Evolutionary conservation across 2,797 vertebrate genomes (phyloP), one percentile per base, ranked within the genome.

Genomic region (Odontamblyopus lacepedii): DNA sequence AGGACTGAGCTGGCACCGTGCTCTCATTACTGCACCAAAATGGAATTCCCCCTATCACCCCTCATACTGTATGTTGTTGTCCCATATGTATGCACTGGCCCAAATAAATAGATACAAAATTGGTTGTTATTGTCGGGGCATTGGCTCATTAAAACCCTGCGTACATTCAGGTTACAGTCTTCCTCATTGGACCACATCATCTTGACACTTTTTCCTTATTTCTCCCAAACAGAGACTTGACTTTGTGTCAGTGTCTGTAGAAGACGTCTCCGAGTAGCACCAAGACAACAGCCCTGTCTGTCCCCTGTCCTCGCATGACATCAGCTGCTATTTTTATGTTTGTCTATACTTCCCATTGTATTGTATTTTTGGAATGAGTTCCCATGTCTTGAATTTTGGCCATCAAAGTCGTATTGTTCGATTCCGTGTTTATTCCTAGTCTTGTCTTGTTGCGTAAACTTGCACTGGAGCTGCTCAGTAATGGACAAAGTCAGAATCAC

Each of bases 201-300:
- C 35, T 65, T 69, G 78, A 62, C 63, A 3, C 67, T 76, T 18
- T 83, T 68, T 27, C 30, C 69, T 84, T n/a, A 38, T 35, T 38
- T 68, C 70, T 75, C 75, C 63, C 61, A 18, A 67, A 82, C 76
- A 83, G 77, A 83, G 78, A 76, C 72, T 71, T 78, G 56, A 63
- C 62, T 67, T 73, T 72, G 75, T 70, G 76, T 72, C 73, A 48
- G 82, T 91, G 90, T 89, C 79, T 79, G 79, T 73, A 51, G 79
- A 90, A 81, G 90, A 89, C 62, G n/a, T 91, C 91, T 88, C 89
- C 61, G 79, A 78, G 87, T 86, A 89, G 87, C 82, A 86, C 85
- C 84, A 85, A 82, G 83, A 84, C 85, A 51, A 85, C 80, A 77
- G 87, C 83, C 53, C 78, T 79, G 85, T 85, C 86, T 78, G 83